Evolutionary conservation across 2,888 invertebrate species (phyloP).

Genomic region (Monoplex corrugatus): DNA sequence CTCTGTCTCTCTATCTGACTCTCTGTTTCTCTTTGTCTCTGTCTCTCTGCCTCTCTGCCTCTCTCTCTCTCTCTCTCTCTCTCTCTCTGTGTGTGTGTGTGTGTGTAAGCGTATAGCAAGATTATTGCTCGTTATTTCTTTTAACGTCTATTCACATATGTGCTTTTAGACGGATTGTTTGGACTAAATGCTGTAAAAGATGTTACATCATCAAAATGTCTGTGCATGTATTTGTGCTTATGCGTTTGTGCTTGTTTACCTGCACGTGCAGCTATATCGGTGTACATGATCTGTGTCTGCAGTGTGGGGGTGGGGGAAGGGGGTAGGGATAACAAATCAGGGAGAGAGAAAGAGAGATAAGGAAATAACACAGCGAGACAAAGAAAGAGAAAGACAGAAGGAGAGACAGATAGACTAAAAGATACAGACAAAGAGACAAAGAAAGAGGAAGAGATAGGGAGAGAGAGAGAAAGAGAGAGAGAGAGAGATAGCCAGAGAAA

Average conservation of each 20-base stretch:
- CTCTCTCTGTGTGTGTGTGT: slow-evolving; percentile 1
- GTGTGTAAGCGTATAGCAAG: background rate
- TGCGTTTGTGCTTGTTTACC: background rate
- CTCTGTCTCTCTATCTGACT: background rate
- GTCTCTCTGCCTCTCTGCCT: slow-evolving; percentile 30
- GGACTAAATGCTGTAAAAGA: too few relatives aligned
- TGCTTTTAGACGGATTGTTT: too few relatives aligned
- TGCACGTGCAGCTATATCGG: background rate
- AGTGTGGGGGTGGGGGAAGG: background rate
- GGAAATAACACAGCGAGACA: too few relatives aligned
- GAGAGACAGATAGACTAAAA: background rate
- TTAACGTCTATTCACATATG: too few relatives aligned
- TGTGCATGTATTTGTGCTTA: background rate
- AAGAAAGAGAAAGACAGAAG: background rate
- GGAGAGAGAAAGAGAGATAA: too few relatives aligned
- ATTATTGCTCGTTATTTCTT: background rate
- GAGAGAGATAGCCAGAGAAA: background rate
- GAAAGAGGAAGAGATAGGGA: background rate
- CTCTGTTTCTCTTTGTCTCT: slow-evolving; percentile 26
- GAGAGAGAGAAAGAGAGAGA: background rate
- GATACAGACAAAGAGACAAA: background rate
- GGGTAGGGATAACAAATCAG: too few relatives aligned
- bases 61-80: slow-evolving; percentile 36
- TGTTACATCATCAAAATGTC: too few relatives aligned
- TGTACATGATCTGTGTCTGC: background rate